Percentiles rank a stretch among this genome's conserved stretches.
Evolutionary conservation across 2,113 vertebrate species (phyloP).

Genomic region (Python bivittatus): DNA sequence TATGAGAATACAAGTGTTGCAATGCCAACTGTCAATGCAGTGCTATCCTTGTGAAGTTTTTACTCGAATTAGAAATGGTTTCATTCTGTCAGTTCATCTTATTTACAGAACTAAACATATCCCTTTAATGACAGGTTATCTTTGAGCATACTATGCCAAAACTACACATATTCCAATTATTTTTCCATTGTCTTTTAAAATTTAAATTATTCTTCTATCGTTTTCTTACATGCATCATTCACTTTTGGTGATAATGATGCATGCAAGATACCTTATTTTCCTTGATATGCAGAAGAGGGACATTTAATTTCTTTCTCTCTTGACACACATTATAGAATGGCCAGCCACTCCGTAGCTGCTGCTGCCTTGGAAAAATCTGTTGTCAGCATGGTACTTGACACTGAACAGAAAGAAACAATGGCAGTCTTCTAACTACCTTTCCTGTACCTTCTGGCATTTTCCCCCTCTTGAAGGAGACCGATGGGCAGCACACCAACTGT

Average conservation of each 20-base stretch:
- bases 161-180: neutral
- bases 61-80: neutral
- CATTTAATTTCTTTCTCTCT: neutral
- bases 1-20: neutral
- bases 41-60: neutral
- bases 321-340: neutral
- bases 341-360: neutral
- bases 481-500: neutral
- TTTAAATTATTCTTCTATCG: too few relatives aligned
- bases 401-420: neutral
- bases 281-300: neutral
- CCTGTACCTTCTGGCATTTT: neutral
- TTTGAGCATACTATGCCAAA: neutral
- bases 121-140: neutral
- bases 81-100: neutral
- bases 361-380: neutral
- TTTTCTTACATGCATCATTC: neutral
- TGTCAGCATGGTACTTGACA: neutral
- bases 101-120: neutral
- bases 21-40: neutral
- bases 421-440: neutral
- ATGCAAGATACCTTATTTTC: neutral
- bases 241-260: neutral
- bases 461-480: neutral
- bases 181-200: neutral